These are phyloP conservation scores for Trissolcus japonicus DNA, from an alignment of 2,888 invertebrate genomes.

Conservation along the genomic window DNA sequence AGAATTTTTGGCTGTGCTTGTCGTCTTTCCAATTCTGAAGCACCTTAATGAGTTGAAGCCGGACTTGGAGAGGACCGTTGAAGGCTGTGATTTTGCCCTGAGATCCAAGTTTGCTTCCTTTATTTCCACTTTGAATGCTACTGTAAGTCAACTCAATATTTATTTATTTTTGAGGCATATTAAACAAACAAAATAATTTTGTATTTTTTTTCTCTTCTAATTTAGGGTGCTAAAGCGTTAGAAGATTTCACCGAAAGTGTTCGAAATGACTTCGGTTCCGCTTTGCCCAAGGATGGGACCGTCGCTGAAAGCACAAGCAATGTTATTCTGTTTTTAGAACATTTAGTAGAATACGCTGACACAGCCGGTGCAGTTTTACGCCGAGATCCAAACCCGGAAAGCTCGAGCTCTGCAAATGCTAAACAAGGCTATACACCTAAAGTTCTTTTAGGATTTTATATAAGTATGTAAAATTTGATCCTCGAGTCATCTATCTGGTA, in stretches of 20 bases:
- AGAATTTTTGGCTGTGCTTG: conserved; percentile 87
- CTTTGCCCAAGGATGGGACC: conserved; percentile 96
- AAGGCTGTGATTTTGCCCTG: conserved; percentile 83
- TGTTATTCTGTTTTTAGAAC: conserved; percentile 93
- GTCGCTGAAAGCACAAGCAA: conserved; percentile 97
- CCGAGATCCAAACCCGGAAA: conserved; percentile 73
- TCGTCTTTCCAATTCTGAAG: conserved; percentile 89
- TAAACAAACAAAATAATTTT: no score
- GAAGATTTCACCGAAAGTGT: conserved; percentile 96
- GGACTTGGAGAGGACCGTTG: conserved; percentile 87
- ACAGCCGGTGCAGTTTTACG: conserved; percentile 84
- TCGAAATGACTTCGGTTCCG: conserved; percentile 84
- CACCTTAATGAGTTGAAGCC: conserved; percentile 86
- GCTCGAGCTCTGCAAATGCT: conserved; percentile 75
- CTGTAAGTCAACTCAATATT: conserved; percentile 78
- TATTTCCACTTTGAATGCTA: conserved; percentile 84
- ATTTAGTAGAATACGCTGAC: conserved; percentile 86
- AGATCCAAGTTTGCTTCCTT: conserved; percentile 85
- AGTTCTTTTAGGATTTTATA: conserved; percentile 86
- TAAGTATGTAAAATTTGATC: conserved; percentile 81
- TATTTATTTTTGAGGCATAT: neutral
- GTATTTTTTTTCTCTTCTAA: neutral
- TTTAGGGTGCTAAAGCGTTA: conserved; percentile 90
- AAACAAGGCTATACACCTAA: conserved; percentile 79
- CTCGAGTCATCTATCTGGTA: neutral